Conservation (phyloP, 1,140 invertebrate genomes). For the Penaeus indicus region DNA sequence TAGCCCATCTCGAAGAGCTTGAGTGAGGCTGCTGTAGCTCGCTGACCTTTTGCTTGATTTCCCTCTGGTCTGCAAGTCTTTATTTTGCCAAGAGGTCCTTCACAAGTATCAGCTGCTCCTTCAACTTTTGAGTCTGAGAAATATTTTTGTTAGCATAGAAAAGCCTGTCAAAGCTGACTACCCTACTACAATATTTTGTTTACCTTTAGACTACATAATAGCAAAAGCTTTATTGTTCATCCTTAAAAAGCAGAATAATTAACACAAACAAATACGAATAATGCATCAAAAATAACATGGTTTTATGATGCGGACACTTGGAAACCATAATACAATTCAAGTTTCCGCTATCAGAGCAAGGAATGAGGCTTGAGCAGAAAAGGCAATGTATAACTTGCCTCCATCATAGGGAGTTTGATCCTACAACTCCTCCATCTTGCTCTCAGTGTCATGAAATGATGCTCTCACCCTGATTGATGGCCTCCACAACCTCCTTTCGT, state of each 20-base stretch:
- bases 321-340: too few relatives aligned
- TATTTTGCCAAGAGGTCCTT: constrained; percentile 88
- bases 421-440: constrained; percentile 98
- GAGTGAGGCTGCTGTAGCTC: constrained; percentile 95
- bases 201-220: too few relatives aligned
- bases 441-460: constrained; percentile 98
- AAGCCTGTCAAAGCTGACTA: too few relatives aligned
- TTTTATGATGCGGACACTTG: too few relatives aligned
- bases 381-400: constrained; percentile 75
- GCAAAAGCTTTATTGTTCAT: too few relatives aligned
- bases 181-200: too few relatives aligned
- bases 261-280: too few relatives aligned
- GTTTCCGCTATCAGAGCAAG: too few relatives aligned
- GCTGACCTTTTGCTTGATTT: constrained; percentile 87
- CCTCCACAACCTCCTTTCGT: constrained; percentile 94
- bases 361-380: too few relatives aligned
- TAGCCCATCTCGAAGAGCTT: constrained; percentile 99
- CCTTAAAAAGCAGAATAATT: too few relatives aligned
- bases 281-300: too few relatives aligned
- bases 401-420: constrained; percentile 93
- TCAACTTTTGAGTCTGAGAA: constrained; percentile 63
- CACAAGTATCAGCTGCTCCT: constrained; percentile 71
- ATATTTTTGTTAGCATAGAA: neutral
- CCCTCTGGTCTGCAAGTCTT: constrained; percentile 91
- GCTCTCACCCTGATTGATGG: constrained; percentile 95